These are phyloP conservation scores for Clitarchus hookeri DNA, from an alignment of 2,888 invertebrate genomes.

Conservation along the genomic window DNA sequence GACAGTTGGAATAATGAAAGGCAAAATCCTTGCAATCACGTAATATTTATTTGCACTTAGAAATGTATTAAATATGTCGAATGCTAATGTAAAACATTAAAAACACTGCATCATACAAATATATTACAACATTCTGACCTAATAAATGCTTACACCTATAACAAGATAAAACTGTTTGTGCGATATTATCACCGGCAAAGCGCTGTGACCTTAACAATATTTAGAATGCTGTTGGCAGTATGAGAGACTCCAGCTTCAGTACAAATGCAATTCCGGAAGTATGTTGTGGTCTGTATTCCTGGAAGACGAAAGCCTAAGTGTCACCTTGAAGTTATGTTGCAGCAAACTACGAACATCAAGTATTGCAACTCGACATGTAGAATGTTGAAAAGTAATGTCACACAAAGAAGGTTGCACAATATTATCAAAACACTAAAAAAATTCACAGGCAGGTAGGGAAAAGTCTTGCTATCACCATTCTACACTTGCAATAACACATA, in stretches of 20 bases:
- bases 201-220: slow-evolving; percentile 7
- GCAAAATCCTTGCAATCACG: neutral
- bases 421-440: too few species aligned
- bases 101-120: slow-evolving; percentile 6
- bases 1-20: too few species aligned
- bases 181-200: slow-evolving; percentile 1
- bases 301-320: slow-evolving; percentile 7
- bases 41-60: slow-evolving; percentile 6
- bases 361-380: neutral
- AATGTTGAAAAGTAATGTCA: neutral
- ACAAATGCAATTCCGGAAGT: slow-evolving; percentile 9
- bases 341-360: neutral
- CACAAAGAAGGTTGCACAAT: neutral
- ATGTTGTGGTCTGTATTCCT: neutral
- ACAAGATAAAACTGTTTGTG: slow-evolving; percentile 16
- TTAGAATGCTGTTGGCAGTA: slow-evolving; percentile 14
- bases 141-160: slow-evolving; percentile 17
- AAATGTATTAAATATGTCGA: neutral
- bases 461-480: too few species aligned
- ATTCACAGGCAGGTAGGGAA: too few species aligned
- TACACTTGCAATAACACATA: too few species aligned
- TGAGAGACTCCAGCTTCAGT: slow-evolving; percentile 7
- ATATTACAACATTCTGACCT: neutral
- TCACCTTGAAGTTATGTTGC: neutral
- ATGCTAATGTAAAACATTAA: neutral